phyloP scores from a whole-genome alignment of 2,113 vertebrate genomes.

The Apeltes quadracus region DNA sequence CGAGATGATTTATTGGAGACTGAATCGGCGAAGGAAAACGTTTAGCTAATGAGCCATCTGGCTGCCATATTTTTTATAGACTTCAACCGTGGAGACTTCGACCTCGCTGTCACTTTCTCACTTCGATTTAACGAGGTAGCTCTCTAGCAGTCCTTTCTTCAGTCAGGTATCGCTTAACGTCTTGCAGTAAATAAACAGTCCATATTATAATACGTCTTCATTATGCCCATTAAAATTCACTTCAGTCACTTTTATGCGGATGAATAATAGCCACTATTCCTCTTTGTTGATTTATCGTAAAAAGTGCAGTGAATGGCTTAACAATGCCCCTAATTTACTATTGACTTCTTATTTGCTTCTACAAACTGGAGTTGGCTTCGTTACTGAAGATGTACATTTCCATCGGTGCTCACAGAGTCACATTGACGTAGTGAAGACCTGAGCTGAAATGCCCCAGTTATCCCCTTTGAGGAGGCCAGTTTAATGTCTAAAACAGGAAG shows the following conservation, averaged over 20 bases:
- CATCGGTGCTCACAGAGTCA: constrained; percentile 1
- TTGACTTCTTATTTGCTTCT: background rate
- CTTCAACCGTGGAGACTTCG: constrained; percentile 15
- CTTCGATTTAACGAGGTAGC: constrained; percentile 2
- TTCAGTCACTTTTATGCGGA: background rate
- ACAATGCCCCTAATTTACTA: background rate
- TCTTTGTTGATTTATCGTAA: background rate
- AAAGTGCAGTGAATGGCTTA: background rate
- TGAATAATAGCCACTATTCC: background rate
- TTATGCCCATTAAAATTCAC: background rate
- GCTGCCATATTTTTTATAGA: constrained; percentile 13
- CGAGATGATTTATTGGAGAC: constrained; percentile 38
- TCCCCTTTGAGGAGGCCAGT: constrained; percentile 40
- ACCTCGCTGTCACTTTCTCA: constrained; percentile 10
- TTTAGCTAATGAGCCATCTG: constrained; percentile 44
- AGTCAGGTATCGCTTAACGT: background rate
- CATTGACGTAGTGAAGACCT: background rate
- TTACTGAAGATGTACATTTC: constrained; percentile 24
- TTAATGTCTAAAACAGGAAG: constrained; percentile 42
- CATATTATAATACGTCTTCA: background rate
- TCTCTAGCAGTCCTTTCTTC: background rate
- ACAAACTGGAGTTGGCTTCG: background rate
- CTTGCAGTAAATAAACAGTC: background rate
- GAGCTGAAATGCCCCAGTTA: constrained; percentile 36
- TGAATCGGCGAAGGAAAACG: constrained; percentile 20